Conservation (phyloP, 2,797 vertebrate genomes). For the Ibycter americanus region DNA sequence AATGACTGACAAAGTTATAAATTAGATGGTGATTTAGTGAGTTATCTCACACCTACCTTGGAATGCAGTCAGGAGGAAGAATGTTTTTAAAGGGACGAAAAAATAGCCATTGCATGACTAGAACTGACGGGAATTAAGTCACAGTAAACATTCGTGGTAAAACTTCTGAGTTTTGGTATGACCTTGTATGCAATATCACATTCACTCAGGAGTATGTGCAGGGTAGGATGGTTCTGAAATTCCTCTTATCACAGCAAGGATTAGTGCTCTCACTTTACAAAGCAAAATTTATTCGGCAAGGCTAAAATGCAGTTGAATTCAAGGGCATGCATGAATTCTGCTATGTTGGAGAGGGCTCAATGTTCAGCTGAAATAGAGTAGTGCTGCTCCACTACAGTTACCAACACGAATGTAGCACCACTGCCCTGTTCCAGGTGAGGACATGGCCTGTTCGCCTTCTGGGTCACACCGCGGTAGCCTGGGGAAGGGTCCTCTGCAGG, state of each 20-base stretch:
- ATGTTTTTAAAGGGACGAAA: background rate
- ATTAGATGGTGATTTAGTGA: conserved; percentile 46
- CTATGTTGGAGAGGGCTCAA: background rate
- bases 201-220: background rate
- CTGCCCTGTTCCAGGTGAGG: background rate
- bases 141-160: background rate
- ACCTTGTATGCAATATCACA: background rate
- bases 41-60: conserved; percentile 50
- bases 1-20: conserved; percentile 45
- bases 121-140: conserved; percentile 31
- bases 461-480: background rate
- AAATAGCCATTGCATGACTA: conserved; percentile 1
- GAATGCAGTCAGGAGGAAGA: conserved; percentile 18
- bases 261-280: background rate
- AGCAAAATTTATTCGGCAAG: background rate
- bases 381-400: background rate
- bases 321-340: background rate
- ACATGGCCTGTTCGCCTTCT: rapidly evolving
- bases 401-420: background rate
- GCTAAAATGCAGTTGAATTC: background rate
- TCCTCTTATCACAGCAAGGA: background rate
- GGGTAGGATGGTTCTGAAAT: background rate
- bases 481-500: background rate
- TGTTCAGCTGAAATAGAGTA: background rate
- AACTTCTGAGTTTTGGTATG: background rate